Percentiles rank a stretch among this genome's conserved stretches.
Conservation (phyloP, 2,113 vertebrate genomes). For the Osmerus eperlanus region DNA sequence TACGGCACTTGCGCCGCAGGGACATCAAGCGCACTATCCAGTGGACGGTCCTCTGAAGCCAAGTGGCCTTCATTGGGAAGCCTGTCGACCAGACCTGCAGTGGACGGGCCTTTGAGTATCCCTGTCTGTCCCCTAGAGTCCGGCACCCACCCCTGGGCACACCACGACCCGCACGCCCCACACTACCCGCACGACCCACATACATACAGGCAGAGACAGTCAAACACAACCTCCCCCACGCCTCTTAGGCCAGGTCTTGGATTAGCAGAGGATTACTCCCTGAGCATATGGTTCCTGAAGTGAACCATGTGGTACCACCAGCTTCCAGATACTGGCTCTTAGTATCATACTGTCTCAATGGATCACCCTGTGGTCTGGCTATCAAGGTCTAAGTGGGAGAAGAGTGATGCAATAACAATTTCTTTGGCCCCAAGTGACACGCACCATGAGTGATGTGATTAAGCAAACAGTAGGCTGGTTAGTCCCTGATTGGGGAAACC, state of each 20-base stretch:
- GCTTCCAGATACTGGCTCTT: constrained; percentile 3
- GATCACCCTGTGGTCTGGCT: constrained; percentile 6
- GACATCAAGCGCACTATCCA: constrained; percentile 68
- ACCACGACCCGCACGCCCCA: constrained; percentile 4
- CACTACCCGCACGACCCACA: neutral
- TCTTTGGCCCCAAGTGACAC: too few species aligned
- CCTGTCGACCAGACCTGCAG: neutral
- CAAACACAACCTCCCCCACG: neutral
- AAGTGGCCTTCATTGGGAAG: constrained; percentile 54
- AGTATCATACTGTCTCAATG: constrained; percentile 11
- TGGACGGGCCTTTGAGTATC: neutral
- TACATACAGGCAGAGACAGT: neutral
- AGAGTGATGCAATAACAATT: too few species aligned
- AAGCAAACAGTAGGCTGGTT: too few species aligned
- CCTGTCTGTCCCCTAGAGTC: constrained; percentile 6
- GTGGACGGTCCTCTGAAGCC: constrained; percentile 60
- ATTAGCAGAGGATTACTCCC: constrained; percentile 70
- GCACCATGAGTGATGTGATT: too few species aligned
- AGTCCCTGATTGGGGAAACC: neutral
- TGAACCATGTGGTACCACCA: constrained; percentile 39
- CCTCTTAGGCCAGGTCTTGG: constrained; percentile 42
- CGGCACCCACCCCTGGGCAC: neutral
- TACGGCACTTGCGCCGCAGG: constrained; percentile 58
- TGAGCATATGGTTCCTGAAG: constrained; percentile 52
- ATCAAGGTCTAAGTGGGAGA: too few species aligned